A percentile compares a stretch with the other conserved stretches of the same genome.
Evolutionary conservation across 1,140 invertebrate species (phyloP).

Genomic region (Micrasema longulum): DNA sequence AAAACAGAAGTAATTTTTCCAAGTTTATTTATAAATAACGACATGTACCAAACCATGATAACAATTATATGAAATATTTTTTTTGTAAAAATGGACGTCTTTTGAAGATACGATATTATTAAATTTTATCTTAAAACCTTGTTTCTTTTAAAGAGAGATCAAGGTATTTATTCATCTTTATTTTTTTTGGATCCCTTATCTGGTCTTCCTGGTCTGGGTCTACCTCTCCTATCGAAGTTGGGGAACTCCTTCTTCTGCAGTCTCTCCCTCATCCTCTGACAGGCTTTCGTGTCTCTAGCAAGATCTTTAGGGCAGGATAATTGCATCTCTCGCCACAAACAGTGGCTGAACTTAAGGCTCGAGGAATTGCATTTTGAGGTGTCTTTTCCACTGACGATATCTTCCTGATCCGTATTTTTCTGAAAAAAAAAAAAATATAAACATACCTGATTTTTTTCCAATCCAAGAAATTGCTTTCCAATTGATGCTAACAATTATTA

Average conservation of each 20-base stretch:
- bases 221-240: conserved; percentile 35
- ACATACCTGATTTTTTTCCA: no score
- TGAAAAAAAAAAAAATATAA: no score
- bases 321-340: conserved; percentile 60
- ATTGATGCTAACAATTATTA: no score
- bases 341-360: conserved; percentile 58
- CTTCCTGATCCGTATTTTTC: conserved; percentile 4
- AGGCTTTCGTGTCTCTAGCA: conserved; percentile 58
- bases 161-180: neutral
- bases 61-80: no score
- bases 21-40: no score
- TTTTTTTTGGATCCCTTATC: conserved; percentile 9
- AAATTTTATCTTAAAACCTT: no score
- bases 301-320: conserved; percentile 59
- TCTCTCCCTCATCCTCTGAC: conserved; percentile 57
- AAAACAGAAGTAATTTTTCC: no score
- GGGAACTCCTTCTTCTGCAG: conserved; percentile 56
- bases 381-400: conserved; percentile 43
- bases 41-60: no score
- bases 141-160: no score
- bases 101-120: no score
- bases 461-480: no score
- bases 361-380: conserved; percentile 56
- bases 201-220: conserved; percentile 4
- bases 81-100: no score